Evolutionary conservation across 2,888 invertebrate species (phyloP).

Genomic region (Dryocosmus kuriphilus): DNA sequence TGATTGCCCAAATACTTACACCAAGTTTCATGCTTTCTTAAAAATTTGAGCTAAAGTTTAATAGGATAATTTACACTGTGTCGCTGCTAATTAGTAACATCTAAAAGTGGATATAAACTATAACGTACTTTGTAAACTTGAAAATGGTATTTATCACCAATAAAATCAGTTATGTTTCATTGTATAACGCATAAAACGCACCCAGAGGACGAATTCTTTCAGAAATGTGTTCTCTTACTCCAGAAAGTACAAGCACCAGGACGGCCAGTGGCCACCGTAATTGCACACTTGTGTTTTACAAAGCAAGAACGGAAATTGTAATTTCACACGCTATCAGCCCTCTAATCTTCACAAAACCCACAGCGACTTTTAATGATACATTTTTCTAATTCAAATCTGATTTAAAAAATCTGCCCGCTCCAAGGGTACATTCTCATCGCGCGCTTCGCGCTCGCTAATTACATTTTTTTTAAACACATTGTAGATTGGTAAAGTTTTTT

Average conservation of each 20-base stretch:
- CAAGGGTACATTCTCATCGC: no score
- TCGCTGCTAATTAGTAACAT: no score
- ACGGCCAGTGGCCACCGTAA: constrained; percentile 26
- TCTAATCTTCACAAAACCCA: constrained; percentile 44
- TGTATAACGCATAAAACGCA: neutral
- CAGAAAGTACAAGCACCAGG: neutral
- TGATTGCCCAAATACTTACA: no score
- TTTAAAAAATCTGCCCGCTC: neutral
- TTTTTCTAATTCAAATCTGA: neutral
- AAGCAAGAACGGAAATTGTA: constrained; percentile 52
- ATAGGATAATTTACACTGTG: no score
- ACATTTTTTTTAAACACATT: no score
- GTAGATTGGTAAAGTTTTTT: no score
- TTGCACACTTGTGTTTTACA: constrained; percentile 10
- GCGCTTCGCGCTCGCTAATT: no score
- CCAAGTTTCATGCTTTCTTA: no score
- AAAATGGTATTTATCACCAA: neutral
- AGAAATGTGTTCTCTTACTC: neutral
- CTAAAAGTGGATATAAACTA: no score
- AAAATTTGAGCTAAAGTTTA: no score
- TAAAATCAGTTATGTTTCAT: neutral
- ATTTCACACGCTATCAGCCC: constrained; percentile 53
- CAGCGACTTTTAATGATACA: constrained; percentile 25
- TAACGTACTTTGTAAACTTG: neutral
- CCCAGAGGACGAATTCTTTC: neutral